Conservation (phyloP, 2,888 invertebrate species). For the Copidosoma aretas region DNA sequence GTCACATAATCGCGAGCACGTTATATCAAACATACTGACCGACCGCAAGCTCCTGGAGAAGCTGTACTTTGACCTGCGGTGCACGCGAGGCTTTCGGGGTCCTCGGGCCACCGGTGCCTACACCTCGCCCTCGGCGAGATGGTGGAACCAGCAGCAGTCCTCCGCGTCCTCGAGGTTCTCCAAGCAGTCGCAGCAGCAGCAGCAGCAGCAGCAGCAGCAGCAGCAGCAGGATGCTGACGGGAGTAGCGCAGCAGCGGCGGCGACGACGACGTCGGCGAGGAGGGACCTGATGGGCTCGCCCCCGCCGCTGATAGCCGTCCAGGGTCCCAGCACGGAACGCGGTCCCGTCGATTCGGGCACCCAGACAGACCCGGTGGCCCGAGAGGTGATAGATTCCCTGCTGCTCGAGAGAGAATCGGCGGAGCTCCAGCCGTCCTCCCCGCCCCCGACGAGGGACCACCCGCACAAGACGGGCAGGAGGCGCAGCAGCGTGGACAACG, state of each 20-base stretch:
- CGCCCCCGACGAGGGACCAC: conserved; percentile 46
- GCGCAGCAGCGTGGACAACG: conserved; percentile 81
- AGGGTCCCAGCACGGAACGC: conserved; percentile 67
- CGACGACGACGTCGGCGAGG: conserved; percentile 28
- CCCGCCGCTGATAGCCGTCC: conserved; percentile 73
- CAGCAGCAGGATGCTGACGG: conserved; percentile 20
- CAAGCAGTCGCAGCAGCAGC: conserved; percentile 27
- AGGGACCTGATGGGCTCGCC: conserved; percentile 62
- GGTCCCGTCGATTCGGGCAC: conserved; percentile 65
- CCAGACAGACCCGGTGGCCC: conserved; percentile 71
- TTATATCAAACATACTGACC: conserved; percentile 76
- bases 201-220: conserved; percentile 18
- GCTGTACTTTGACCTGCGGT: conserved; percentile 75
- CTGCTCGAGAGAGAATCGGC: conserved; percentile 65
- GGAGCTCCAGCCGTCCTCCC: conserved; percentile 49
- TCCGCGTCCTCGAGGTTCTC: neutral
- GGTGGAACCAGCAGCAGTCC: conserved; percentile 47
- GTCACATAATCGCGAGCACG: conserved; percentile 71
- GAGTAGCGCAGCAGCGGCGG: conserved; percentile 36
- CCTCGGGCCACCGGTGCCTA: conserved; percentile 58
- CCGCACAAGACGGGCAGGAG: conserved; percentile 64
- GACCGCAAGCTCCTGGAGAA: conserved; percentile 77
- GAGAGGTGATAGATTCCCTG: conserved; percentile 65
- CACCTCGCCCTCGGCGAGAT: conserved; percentile 54
- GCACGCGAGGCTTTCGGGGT: conserved; percentile 69